Percentiles rank a stretch among this genome's conserved stretches.
These are phyloP conservation scores for Teleiodes luculella DNA, from an alignment of 2,888 invertebrate genomes.

Conservation along the genomic window DNA sequence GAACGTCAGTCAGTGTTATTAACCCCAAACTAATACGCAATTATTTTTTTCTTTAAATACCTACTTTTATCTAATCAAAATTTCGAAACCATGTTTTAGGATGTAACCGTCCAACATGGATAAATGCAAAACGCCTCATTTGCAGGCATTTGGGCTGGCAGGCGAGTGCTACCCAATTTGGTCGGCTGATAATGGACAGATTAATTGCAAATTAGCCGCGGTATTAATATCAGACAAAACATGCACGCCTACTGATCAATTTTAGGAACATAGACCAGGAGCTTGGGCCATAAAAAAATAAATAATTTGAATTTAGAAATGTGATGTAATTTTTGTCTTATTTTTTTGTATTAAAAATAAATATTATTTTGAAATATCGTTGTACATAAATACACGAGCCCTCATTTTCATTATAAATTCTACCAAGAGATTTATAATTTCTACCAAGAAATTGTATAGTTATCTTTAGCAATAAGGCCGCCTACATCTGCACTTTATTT, in stretches of 20 bases:
- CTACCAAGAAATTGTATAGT: too few relatives aligned
- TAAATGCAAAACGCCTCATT: slow-evolving; percentile 5
- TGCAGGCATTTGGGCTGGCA: slow-evolving; percentile 10
- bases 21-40: background rate
- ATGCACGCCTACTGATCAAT: slow-evolving; percentile 23
- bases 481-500: too few relatives aligned
- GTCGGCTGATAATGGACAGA: slow-evolving; percentile 35
- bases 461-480: too few relatives aligned
- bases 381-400: too few relatives aligned
- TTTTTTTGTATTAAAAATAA: too few relatives aligned
- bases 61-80: background rate
- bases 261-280: slow-evolving; percentile 23
- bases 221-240: slow-evolving; percentile 29
- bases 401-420: too few relatives aligned
- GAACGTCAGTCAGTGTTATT: too few relatives aligned
- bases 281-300: background rate
- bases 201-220: slow-evolving; percentile 36
- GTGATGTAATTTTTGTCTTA: too few relatives aligned
- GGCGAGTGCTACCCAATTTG: slow-evolving; percentile 24
- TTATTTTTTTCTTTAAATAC: background rate
- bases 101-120: background rate
- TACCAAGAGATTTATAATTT: too few relatives aligned
- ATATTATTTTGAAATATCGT: too few relatives aligned
- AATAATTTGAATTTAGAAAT: background rate
- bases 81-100: background rate